These are phyloP conservation scores for Hylia prasina DNA, from an alignment of 2,113 vertebrate species.

Conservation along the genomic window DNA sequence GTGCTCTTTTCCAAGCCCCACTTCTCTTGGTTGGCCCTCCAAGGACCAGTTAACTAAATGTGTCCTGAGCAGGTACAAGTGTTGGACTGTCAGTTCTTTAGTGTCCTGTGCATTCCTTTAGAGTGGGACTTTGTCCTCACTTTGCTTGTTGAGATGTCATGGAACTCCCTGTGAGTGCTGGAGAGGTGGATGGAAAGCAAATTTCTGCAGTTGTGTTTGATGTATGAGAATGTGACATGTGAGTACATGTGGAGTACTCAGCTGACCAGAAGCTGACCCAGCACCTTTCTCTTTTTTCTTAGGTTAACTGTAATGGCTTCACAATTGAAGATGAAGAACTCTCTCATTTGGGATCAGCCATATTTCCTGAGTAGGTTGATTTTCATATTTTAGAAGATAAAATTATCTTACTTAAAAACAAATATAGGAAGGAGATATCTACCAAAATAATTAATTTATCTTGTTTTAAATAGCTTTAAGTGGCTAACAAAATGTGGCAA, in stretches of 20 bases:
- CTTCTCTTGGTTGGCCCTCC: background rate
- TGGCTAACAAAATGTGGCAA: background rate
- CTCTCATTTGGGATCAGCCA: conserved; percentile 89
- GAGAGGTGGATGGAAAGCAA: background rate
- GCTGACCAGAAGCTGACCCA: background rate
- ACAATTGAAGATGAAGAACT: conserved; percentile 96
- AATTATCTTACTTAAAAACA: background rate
- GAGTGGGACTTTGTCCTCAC: background rate
- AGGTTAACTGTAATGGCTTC: conserved; percentile 98
- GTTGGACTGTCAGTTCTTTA: background rate
- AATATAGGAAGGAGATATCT: background rate
- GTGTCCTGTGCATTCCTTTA: background rate
- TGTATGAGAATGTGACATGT: background rate
- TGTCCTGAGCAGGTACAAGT: background rate
- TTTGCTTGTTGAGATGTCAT: background rate
- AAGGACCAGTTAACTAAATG: background rate
- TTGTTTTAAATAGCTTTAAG: background rate
- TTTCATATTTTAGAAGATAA: background rate
- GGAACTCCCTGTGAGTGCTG: background rate
- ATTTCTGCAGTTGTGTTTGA: background rate
- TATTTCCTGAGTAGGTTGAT: conserved; percentile 90
- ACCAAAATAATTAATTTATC: background rate
- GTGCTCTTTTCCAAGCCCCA: rapidly evolving
- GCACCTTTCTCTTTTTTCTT: background rate
- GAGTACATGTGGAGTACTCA: background rate